phyloP scores from a whole-genome alignment of 2,113 vertebrate genomes.

The Thomomys bottae region DNA sequence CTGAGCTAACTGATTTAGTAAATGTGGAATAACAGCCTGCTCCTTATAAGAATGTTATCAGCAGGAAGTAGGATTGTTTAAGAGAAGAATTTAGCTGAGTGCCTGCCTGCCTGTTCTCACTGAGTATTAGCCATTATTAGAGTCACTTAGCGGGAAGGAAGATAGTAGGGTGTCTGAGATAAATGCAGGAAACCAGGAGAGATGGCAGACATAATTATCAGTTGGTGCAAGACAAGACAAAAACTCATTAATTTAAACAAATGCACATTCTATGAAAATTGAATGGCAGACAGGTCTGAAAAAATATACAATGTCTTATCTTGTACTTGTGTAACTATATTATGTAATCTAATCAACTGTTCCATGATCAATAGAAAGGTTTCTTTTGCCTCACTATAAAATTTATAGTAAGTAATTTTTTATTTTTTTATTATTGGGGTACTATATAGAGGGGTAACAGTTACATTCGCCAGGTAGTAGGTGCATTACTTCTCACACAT shows the following conservation, averaged over 20 bases:
- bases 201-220: background rate
- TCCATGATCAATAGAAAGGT: too few species aligned
- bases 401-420: too few species aligned
- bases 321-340: too few species aligned
- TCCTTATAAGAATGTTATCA: background rate
- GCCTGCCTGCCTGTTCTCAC: background rate
- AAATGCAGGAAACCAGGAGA: background rate
- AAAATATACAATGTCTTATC: too few species aligned
- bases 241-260: background rate
- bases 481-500: too few species aligned
- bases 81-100: background rate
- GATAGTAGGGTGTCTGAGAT: background rate
- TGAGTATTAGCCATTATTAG: background rate
- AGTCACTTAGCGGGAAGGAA: background rate
- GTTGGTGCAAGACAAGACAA: background rate
- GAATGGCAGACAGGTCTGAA: background rate
- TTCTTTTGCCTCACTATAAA: too few species aligned
- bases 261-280: slow-evolving; percentile 43
- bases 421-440: too few species aligned
- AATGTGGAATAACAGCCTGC: background rate
- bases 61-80: background rate
- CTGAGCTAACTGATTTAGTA: background rate
- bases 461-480: too few species aligned
- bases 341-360: too few species aligned
- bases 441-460: too few species aligned